phyloP scores from a whole-genome alignment of 30 jellyfish, hydroid and myxozoan genomes.

The Phacellophora camtschatica region DNA sequence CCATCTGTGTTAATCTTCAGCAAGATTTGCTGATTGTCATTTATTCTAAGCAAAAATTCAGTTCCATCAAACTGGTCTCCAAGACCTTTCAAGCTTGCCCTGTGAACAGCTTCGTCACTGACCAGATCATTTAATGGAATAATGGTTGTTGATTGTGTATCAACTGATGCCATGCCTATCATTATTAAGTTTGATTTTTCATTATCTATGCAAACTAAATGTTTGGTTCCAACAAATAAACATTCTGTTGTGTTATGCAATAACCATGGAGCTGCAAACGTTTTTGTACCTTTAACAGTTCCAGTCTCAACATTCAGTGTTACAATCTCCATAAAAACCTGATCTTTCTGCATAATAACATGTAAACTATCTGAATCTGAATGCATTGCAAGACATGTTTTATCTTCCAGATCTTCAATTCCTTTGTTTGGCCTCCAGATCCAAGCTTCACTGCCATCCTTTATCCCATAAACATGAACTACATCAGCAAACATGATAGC shows the following conservation, averaged over 20 bases:
- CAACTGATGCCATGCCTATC: not conserved
- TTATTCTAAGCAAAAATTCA: slow-evolving; percentile 13
- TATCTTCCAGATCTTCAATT: not conserved
- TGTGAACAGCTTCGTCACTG: not conserved
- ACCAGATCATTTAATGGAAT: not conserved
- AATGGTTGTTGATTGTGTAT: slow-evolving; percentile 7
- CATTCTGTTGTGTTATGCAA: slow-evolving; percentile 12
- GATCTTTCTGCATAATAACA: slow-evolving; percentile 32
- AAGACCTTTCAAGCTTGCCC: not conserved
- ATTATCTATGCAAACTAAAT: slow-evolving; percentile 10
- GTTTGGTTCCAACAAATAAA: slow-evolving; percentile 5
- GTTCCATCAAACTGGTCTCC: slow-evolving; percentile 21
- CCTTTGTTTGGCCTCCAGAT: slow-evolving; percentile 43
- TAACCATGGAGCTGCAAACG: slow-evolving; percentile 59
- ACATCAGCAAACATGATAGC: slow-evolving; percentile 34
- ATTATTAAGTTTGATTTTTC: not conserved
- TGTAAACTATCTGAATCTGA: not conserved
- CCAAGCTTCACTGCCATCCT: slow-evolving; percentile 83
- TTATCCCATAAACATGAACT: slow-evolving; percentile 33
- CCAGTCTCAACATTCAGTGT: slow-evolving; percentile 51
- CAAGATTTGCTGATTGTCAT: not conserved
- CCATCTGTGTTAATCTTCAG: slow-evolving; percentile 28
- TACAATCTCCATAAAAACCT: slow-evolving; percentile 13
- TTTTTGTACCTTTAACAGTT: not conserved
- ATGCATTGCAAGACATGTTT: slow-evolving; percentile 32